phyloP scores from a whole-genome alignment of 1,140 invertebrate genomes.

The Rhopalosiphum maidis region DNA sequence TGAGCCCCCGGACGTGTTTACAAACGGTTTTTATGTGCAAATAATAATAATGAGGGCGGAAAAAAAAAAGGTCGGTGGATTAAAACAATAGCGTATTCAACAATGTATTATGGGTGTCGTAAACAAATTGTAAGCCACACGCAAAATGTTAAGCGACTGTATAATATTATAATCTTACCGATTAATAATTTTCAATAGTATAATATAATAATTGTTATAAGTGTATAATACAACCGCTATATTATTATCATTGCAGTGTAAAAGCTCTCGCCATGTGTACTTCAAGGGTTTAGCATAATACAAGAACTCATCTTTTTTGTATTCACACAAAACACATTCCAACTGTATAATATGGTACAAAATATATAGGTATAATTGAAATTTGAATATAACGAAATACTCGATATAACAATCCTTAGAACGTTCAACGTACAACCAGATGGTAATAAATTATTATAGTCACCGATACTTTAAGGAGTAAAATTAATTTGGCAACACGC shows the following conservation, averaged over 20 bases:
- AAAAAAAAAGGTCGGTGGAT: constrained; percentile 52
- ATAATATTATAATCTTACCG: neutral
- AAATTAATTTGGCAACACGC: constrained; percentile 29
- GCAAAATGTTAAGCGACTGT: neutral
- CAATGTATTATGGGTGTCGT: neutral
- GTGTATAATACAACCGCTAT: neutral
- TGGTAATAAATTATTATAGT: neutral
- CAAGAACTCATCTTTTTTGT: too few species aligned
- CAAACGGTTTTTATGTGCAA: constrained; percentile 57
- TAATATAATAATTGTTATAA: neutral
- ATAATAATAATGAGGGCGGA: constrained; percentile 54
- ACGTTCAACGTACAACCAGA: neutral
- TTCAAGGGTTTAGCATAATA: neutral
- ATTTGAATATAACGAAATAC: neutral
- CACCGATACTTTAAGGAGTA: neutral
- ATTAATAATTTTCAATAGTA: neutral
- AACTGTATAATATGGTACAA: too few species aligned
- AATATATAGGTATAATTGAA: neutral
- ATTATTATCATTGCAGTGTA: neutral
- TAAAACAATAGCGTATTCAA: constrained; percentile 46
- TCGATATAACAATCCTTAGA: neutral
- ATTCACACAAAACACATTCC: too few species aligned
- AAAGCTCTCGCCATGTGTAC: neutral
- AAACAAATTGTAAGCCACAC: constrained; percentile 11
- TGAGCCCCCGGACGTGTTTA: constrained; percentile 54